Evolutionary conservation across 2,888 invertebrate genomes (phyloP).

Genomic region (Hirudinaria manillensis): DNA sequence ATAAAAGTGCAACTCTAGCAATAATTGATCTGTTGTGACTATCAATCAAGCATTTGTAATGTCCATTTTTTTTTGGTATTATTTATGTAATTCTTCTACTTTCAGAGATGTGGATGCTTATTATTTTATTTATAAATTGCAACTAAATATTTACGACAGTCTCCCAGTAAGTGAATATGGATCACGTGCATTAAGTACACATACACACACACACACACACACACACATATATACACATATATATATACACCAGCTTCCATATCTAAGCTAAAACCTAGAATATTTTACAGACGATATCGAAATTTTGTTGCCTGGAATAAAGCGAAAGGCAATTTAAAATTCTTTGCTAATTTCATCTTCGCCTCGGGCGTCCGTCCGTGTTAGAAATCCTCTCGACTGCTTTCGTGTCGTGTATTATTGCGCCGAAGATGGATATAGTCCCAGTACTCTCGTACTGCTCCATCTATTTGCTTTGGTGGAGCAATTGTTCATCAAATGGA

Average conservation of each 20-base stretch:
- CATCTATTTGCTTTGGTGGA: conserved; percentile 1
- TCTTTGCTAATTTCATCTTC: conserved; percentile 6
- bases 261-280: neutral
- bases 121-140: too few species aligned
- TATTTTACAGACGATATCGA: neutral
- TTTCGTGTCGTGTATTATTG: conserved; percentile 13
- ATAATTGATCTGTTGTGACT: too few species aligned
- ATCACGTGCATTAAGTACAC: neutral
- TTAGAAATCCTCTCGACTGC: conserved; percentile 1
- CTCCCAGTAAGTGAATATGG: neutral
- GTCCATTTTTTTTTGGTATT: too few species aligned
- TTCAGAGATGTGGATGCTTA: too few species aligned
- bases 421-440: conserved; percentile 19
- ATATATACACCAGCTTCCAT: neutral
- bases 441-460: conserved; percentile 5
- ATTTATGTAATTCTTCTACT: too few species aligned
- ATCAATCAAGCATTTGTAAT: too few species aligned
- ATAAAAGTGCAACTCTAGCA: too few species aligned
- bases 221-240: neutral
- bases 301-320: neutral
- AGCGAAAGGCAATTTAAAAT: conserved; percentile 11
- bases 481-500: too few species aligned
- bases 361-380: neutral
- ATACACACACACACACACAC: neutral
- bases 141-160: too few species aligned